These are phyloP conservation scores for Potamarius usumacintae DNA, from an alignment of 2,113 vertebrate genomes.

Conservation along the genomic window DNA sequence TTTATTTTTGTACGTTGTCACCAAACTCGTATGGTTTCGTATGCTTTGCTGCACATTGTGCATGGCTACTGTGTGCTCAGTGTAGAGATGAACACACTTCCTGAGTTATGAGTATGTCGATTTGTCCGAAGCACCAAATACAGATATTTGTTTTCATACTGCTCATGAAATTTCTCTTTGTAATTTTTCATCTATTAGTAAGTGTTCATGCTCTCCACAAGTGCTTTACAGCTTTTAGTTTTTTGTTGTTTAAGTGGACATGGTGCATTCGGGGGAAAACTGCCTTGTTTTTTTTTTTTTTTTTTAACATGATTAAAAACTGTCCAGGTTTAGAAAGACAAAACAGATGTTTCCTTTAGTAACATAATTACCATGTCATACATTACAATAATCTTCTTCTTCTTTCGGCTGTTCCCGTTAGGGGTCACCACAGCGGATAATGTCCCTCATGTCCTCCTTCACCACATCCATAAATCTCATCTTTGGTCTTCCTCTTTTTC, in stretches of 20 bases:
- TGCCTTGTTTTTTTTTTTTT: not conserved
- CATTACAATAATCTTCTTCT: not conserved
- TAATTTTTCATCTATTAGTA: not conserved
- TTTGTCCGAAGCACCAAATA: constrained; percentile 63
- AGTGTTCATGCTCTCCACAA: not conserved
- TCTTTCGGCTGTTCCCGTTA: no score
- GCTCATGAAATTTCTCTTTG: not conserved
- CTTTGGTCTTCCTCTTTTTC: no score
- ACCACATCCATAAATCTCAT: no score
- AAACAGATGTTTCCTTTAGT: not conserved
- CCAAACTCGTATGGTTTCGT: constrained; percentile 43
- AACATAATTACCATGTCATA: not conserved
- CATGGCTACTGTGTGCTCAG: constrained; percentile 59
- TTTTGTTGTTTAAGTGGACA: not conserved
- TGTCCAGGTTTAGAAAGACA: not conserved
- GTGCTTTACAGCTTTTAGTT: not conserved
- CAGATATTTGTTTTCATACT: constrained; percentile 62
- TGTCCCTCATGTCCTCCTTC: no score
- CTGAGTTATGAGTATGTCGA: constrained; percentile 53
- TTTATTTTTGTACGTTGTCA: constrained; percentile 75
- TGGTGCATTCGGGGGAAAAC: not conserved
- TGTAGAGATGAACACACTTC: constrained; percentile 40
- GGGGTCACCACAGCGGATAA: no score
- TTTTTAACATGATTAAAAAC: not conserved
- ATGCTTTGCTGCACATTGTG: constrained; percentile 63